Evolutionary conservation across 2,113 vertebrate species (phyloP).

Genomic region (Cricetomys ansorgei): DNA sequence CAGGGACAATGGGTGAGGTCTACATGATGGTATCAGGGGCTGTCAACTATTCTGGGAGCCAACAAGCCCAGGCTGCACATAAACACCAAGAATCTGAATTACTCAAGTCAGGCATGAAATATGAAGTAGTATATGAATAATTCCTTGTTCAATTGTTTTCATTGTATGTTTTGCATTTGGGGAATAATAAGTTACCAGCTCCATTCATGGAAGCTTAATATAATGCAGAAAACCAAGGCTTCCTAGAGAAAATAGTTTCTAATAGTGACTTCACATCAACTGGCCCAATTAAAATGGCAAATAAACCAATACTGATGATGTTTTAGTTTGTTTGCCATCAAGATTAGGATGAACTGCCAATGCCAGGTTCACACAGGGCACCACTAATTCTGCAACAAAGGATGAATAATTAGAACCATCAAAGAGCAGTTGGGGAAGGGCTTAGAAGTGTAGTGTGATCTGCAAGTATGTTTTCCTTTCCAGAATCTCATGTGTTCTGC

Average conservation of each 20-base stretch:
- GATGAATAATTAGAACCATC: not conserved
- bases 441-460: not conserved
- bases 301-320: not conserved
- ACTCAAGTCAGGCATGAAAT: slow-evolving; percentile 18
- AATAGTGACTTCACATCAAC: not conserved
- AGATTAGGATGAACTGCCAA: not conserved
- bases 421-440: not conserved
- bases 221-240: not conserved
- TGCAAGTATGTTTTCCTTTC: too few species aligned
- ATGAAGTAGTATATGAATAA: slow-evolving; percentile 14
- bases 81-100: not conserved
- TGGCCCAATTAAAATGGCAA: not conserved
- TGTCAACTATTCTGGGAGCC: not conserved
- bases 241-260: slow-evolving; percentile 18
- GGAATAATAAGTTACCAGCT: not conserved
- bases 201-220: slow-evolving; percentile 30
- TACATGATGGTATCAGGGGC: not conserved
- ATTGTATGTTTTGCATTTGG: not conserved
- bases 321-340: not conserved
- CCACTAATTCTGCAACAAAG: not conserved
- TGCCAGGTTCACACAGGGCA: not conserved
- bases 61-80: not conserved
- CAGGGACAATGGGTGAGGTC: not conserved
- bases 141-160: slow-evolving; percentile 4
- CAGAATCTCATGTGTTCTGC: not conserved